A percentile compares a stretch with the other conserved stretches of the same genome.
Conservation (phyloP, 2,797 vertebrate species). For the Labeo calbasu region DNA sequence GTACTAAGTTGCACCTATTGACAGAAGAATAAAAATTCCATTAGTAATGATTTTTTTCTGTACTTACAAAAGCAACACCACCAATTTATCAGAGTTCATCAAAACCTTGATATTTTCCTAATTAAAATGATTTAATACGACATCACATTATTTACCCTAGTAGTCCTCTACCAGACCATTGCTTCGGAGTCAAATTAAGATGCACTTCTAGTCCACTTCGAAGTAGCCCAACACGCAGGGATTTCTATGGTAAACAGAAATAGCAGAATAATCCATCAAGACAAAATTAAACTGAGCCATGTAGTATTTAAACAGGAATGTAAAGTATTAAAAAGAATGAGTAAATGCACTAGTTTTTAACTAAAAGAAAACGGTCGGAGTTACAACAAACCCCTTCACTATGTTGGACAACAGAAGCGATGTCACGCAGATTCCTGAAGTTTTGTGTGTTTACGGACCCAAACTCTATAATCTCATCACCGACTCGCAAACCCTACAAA, state of each 20-base stretch:
- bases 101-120: neutral
- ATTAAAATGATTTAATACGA: neutral
- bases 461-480: slow-evolving; percentile 91
- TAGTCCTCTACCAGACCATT: slow-evolving; percentile 92
- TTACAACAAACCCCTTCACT: slow-evolving; percentile 88
- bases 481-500: slow-evolving; percentile 85
- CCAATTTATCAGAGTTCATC: neutral
- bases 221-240: slow-evolving; percentile 83
- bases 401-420: slow-evolving; percentile 90
- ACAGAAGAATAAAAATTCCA: slow-evolving; percentile 39
- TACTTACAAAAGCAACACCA: too few species aligned
- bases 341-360: neutral
- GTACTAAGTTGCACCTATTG: slow-evolving; percentile 81
- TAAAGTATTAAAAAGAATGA: neutral
- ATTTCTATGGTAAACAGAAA: slow-evolving; percentile 77
- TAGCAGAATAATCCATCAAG: slow-evolving; percentile 13
- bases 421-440: slow-evolving; percentile 92
- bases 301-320: neutral
- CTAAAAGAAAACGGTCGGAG: neutral
- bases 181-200: slow-evolving; percentile 86
- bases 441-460: slow-evolving; percentile 90
- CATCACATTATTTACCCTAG: slow-evolving; percentile 81
- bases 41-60: neutral
- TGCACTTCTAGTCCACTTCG: slow-evolving; percentile 81
- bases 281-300: slow-evolving; percentile 20